These are phyloP conservation scores for Strix occidentalis DNA, from an alignment of 2,797 vertebrate genomes.

Conservation along the genomic window DNA sequence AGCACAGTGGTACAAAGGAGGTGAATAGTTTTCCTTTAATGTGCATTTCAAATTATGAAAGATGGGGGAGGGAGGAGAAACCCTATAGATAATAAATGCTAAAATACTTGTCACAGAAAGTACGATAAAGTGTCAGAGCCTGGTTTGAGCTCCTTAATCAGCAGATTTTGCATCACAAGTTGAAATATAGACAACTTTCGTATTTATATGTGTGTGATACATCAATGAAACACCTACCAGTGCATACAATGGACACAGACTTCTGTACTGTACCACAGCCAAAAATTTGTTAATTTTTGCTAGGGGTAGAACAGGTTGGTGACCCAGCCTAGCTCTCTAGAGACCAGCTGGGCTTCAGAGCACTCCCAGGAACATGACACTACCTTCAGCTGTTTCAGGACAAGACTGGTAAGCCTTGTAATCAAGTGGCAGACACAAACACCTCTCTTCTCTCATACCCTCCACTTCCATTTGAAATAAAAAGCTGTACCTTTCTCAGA, in stretches of 20 bases:
- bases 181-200: not conserved
- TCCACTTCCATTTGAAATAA: not conserved
- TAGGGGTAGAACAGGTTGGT: not conserved
- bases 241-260: not conserved
- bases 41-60: not conserved
- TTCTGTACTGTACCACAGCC: not conserved
- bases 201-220: too few relatives aligned
- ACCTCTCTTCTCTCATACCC: not conserved
- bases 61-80: not conserved
- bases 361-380: not conserved
- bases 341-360: not conserved
- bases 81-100: not conserved
- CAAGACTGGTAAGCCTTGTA: not conserved
- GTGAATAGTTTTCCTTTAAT: not conserved
- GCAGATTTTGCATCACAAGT: not conserved
- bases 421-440: not conserved
- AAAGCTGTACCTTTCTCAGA: not conserved
- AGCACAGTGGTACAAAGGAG: not conserved
- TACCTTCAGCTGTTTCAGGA: too few relatives aligned
- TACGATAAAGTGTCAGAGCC: not conserved
- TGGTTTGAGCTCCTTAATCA: not conserved
- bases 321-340: not conserved
- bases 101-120: not conserved
- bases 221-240: not conserved
- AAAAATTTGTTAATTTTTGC: not conserved